Base-by-base conservation (phyloP, 2,888 invertebrate genomes). In the Campaea margaritaria region DNA sequence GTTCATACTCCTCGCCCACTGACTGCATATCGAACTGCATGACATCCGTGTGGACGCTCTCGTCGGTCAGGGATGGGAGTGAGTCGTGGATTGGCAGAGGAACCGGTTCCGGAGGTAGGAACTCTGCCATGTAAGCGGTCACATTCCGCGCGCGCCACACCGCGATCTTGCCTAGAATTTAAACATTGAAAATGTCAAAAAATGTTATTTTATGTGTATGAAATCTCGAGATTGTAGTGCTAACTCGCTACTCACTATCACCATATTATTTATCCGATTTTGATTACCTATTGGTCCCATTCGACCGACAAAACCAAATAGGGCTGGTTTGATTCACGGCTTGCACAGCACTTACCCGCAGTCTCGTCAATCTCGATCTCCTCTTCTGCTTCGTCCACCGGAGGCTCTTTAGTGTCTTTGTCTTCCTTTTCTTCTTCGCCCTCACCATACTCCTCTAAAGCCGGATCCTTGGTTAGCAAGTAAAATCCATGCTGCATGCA, bases 401-500 rank as follows among this genome's bases (percentile, higher is more conserved):
- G 80, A 62, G 93, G 91, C 58, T 93, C 93, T 42, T 82, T 83
- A 1, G 73, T 74, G 0, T 70, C 76, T 36, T 82, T 85, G 2
- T 87, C 87, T 0, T 83, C 93, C 61, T 86, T 87, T 80, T 82
- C 93, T 56, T 92, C 92, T 56, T 91, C 92, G 0, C 82, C 91
- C 63, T 91, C 92, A 0, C 89, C 91, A 4, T 68, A 81, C 65
- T 87, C 87, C 46, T 86, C 84, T 2, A 73, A 54, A 27, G 73
- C 88, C 0, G 94, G 93, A 75, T 95, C 94, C 64, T 93, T 93
- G 34, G 93, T 71, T 43, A 89, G 69, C 93, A 94, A 48, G 93
- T 93, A 87, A 94, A 96, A 95, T 0, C 97, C 97, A 70, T 95
- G 95, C 67, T 96, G 95, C 93, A 97, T 95, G 68, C 95, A 95